A percentile compares a stretch with the other conserved stretches of the same genome.
phyloP scores from a whole-genome alignment of 2,113 vertebrate species.

The Bos taurus region ARS-UCD2.0 NC_037338.1:103751501-103752000 shows the following conservation, averaged over 20 bases:
- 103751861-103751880: accelerated
- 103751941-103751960: not conserved
- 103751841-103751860: not conserved
- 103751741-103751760: not conserved
- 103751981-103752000: accelerated
- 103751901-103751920: not conserved
- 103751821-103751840: not conserved
- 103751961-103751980: not conserved
- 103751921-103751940: not conserved
- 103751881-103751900: not conserved
- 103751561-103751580: accelerated
- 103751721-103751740: not conserved
- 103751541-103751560: not conserved
- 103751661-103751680: too few relatives aligned
- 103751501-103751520: accelerated
- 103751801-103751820: not conserved
- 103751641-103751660: not conserved
- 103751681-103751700: not conserved
- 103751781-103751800: accelerated
- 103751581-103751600: accelerated
- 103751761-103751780: not conserved
- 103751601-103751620: accelerated
- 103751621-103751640: not conserved
- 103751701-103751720: accelerated
- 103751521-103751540: accelerated